Base-by-base conservation (phyloP, 2,888 invertebrate species). In the Epinotia brunnichana region DNA sequence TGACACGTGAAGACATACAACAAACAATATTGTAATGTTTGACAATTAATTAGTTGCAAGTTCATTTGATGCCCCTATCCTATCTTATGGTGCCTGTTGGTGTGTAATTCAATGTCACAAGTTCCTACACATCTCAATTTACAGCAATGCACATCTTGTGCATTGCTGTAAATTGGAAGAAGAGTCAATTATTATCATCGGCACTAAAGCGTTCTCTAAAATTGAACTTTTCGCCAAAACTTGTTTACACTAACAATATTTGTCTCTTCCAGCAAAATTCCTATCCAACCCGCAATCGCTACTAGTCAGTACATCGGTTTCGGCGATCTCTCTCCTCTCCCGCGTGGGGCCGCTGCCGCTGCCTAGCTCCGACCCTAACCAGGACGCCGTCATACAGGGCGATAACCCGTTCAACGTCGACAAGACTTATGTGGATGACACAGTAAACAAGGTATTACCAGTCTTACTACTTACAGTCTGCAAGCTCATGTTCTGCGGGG, bases 291-390 rank as follows among this genome's bases (percentile, higher is more conserved):
- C 94, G 48, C 95, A 95, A 81, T 88, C 94, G 0, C 80, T 96
- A 21, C 86, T 97, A 44, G 93, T 95, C 21, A 95, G 94, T 69
- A 95, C 95, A 0, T 96, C 96, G 0, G 96, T 96, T 74, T 93
- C 94, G 69, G 96, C 96, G 64, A 89, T 97, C 35, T 96, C 96
- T 0, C 93, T 96, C 74, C 94, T 98, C 56, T 96, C 96, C 3
- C 95, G 96, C 76, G 94, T 94, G 74, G 94, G 94, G 56, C 90
- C 95, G 13, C 88, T 98, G 53, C 97, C 97, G 0, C 90, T 97
- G 57, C 94, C 91, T 59, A 89, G 88, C 79, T 87, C 85, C 13
- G 87, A 90, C 44, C 78, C 85, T 17, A 87, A 84, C 79, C 94
- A 92, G 79, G 90, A 88, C 64, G 82, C 90, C 2, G 86, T 78